Evolutionary conservation across 2,888 invertebrate species (phyloP), one percentile per base, ranked within the genome.

Genomic region (Cerastis rubricosa): DNA sequence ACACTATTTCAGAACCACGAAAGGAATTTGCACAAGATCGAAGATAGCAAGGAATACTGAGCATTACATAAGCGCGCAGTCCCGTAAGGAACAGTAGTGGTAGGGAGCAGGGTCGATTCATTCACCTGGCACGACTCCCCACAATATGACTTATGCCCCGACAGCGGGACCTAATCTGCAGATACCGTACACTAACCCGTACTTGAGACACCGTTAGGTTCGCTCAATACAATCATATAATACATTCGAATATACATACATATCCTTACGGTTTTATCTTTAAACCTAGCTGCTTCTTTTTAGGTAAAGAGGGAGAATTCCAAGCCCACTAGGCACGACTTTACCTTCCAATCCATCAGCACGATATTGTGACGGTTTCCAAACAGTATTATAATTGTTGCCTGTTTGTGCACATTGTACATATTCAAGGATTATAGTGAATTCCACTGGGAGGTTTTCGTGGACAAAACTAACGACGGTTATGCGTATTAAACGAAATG

Each of bases 201-300:
- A 84, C 84, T 87, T 83, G 63, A 83, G 78, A 85, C 83, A 90
- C 93, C 92, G 93, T 92, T 93, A 93, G 88, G 85, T 87, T 87
- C 64, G 71, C 78, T 79, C 78, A 79, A 75, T 79, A 66, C 76
- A 40, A 73, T 76, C 78, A 65, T 67, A 80, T 57, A 79, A 49
- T 76, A 72, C 74, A 68, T 86, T 76, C 73, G 66, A 74, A 77
- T 79, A 70, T 65, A 78, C 74, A 54, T 74, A 72, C 71, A 40
- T 74, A 74, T 75, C 69, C 59, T 76, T 59, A 67, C 51, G 35
- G 35, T 49, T 43, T 64, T 86, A 68, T n/a, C 67, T 72, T 54
- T 51, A 68, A 47, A 78, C 40, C 25, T 61, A 22, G 7, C 45
- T 65, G 63, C 63, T 64, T n/a, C 43, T 43, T 43, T 64, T 43